Percentiles rank a stretch among this genome's conserved stretches.
Evolutionary conservation across 2,797 vertebrate species (phyloP).

Genomic region (Trematomus bernacchii): DNA sequence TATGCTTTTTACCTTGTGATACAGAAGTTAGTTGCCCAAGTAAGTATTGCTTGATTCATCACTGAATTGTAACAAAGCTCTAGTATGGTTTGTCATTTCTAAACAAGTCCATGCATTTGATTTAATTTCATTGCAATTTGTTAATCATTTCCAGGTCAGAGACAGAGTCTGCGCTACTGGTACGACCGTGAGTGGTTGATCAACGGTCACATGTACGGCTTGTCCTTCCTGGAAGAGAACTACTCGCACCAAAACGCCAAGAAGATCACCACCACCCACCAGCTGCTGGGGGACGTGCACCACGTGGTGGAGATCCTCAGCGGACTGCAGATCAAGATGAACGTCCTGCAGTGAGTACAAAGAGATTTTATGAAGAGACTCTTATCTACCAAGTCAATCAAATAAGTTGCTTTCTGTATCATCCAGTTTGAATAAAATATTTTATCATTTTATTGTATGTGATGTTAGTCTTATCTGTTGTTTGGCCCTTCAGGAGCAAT

Average conservation of each 20-base stretch:
- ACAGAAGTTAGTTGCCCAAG: background rate
- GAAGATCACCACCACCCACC: slow-evolving; percentile 96
- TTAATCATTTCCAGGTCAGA: slow-evolving; percentile 85
- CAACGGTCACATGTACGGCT: slow-evolving; percentile 94
- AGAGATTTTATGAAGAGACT: background rate
- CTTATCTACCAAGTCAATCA: background rate
- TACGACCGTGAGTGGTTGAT: slow-evolving; percentile 96
- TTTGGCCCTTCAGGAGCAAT: slow-evolving; percentile 84
- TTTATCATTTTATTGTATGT: background rate
- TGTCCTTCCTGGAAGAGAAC: slow-evolving; percentile 95
- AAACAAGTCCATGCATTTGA: background rate
- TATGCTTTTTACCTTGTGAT: background rate
- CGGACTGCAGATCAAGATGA: slow-evolving; percentile 96
- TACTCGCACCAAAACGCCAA: slow-evolving; percentile 97
- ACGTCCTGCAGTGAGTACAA: slow-evolving; percentile 92
- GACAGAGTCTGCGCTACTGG: slow-evolving; percentile 95
- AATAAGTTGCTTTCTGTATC: background rate
- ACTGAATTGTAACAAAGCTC: background rate
- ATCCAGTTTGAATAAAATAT: background rate
- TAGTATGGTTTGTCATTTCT: too few relatives aligned
- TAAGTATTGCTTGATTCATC: background rate
- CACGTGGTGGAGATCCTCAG: slow-evolving; percentile 93
- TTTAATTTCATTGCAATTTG: background rate
- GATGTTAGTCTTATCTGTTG: background rate
- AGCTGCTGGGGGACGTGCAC: slow-evolving; percentile 95